phyloP scores from a whole-genome alignment of 2,113 vertebrate species.

The Cairina moschata region DNA sequence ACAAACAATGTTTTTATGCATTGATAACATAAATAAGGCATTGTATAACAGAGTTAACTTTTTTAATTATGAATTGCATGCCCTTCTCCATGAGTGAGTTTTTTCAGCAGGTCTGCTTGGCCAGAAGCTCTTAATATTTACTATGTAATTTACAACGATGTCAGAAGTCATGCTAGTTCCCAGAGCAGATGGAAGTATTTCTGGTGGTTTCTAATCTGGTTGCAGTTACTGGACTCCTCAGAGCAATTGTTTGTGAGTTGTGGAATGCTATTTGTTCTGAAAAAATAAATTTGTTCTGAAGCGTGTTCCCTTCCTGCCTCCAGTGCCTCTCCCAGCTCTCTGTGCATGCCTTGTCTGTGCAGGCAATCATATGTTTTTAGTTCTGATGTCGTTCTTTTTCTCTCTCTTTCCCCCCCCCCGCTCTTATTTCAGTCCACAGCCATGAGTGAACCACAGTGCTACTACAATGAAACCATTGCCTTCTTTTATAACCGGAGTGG shows the following conservation, averaged over 20 bases:
- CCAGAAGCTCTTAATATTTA: not conserved
- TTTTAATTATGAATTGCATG: not conserved
- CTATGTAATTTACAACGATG: not conserved
- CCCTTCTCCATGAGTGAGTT: not conserved
- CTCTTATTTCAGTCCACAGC: slow-evolving; percentile 75
- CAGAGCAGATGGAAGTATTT: not conserved
- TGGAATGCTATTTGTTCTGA: slow-evolving; percentile 27
- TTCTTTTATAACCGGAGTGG: slow-evolving; percentile 98
- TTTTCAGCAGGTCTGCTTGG: slow-evolving; percentile 4
- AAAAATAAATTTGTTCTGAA: slow-evolving; percentile 22
- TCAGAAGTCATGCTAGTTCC: not conserved
- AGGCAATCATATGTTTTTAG: slow-evolving; percentile 41
- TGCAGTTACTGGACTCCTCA: slow-evolving; percentile 22
- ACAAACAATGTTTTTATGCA: not conserved
- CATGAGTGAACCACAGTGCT: slow-evolving; percentile 91
- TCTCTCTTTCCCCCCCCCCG: not conserved
- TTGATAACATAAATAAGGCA: not conserved
- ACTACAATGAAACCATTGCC: slow-evolving; percentile 98
- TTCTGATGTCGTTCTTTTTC: slow-evolving; percentile 46
- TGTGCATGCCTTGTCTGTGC: not conserved
- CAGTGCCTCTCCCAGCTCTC: not conserved
- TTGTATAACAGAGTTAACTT: not conserved
- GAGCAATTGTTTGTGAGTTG: slow-evolving; percentile 25
- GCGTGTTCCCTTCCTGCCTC: not conserved
- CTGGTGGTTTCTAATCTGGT: slow-evolving; percentile 58